A percentile compares a stretch with the other conserved stretches of the same genome.
Conservation (phyloP, 1,140 invertebrate species). For the Plectrocnemia conspersa region DNA sequence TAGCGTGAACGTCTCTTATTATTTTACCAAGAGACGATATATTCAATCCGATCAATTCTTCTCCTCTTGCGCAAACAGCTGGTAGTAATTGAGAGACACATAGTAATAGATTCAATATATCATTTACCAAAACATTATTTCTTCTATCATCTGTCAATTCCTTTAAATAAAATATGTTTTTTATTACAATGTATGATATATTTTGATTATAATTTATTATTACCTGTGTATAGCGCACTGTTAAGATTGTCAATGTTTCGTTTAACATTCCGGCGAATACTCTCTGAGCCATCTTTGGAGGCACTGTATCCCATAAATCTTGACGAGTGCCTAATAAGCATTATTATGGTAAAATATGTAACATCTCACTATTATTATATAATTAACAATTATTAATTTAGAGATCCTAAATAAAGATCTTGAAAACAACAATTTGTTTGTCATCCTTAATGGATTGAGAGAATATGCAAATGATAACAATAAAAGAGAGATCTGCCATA, state of each 20-base stretch:
- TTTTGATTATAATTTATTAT: slow-evolving; percentile 16
- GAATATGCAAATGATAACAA: no score
- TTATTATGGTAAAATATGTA: no score
- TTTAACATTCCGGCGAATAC: slow-evolving; percentile 76
- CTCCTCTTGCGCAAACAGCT: slow-evolving; percentile 56
- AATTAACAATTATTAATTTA: no score
- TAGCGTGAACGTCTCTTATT: slow-evolving; percentile 69
- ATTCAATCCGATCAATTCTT: slow-evolving; percentile 57
- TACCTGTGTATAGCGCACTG: slow-evolving; percentile 69
- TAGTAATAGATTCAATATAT: slow-evolving; percentile 68
- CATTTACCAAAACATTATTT: slow-evolving; percentile 53
- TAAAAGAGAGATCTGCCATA: no score
- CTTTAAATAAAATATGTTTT: slow-evolving; percentile 19
- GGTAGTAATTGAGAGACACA: slow-evolving; percentile 66
- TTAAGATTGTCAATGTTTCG: slow-evolving; percentile 71
- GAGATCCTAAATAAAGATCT: no score
- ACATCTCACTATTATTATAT: no score
- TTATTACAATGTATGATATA: no score
- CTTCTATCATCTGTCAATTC: slow-evolving; percentile 24
- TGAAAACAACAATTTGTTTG: no score
- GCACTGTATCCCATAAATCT: slow-evolving; percentile 74
- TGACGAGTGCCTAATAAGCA: slow-evolving; percentile 62
- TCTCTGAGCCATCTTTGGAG: slow-evolving; percentile 74
- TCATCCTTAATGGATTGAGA: no score
- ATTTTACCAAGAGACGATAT: slow-evolving; percentile 56